Evolutionary conservation across 2,113 vertebrate genomes (phyloP).

Genomic region (Diadophis punctatus): DNA sequence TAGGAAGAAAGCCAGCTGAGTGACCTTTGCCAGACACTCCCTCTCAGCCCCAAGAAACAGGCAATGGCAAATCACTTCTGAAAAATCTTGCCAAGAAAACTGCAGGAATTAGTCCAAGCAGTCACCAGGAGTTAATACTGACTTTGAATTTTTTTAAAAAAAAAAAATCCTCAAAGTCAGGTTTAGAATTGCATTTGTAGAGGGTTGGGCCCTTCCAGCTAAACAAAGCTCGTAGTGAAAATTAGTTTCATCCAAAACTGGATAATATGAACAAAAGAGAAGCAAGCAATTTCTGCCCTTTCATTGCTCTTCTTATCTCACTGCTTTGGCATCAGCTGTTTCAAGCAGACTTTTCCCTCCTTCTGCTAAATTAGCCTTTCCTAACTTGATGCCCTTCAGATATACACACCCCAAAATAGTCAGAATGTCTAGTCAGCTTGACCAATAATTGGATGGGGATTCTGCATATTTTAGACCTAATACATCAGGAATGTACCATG

Average conservation of each 20-base stretch:
- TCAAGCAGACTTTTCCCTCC: background rate
- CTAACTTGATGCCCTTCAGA: background rate
- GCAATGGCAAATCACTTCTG: background rate
- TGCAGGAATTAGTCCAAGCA: background rate
- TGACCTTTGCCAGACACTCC: background rate
- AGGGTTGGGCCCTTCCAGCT: background rate
- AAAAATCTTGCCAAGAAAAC: background rate
- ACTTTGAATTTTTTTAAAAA: no score
- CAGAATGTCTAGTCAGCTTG: background rate
- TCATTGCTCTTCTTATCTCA: background rate
- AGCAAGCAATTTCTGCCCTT: background rate
- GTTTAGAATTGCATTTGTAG: background rate
- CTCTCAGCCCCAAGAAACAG: background rate
- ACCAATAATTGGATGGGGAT: background rate
- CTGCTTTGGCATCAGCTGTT: background rate
- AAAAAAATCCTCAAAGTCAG: background rate
- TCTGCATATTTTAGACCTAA: background rate
- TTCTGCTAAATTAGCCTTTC: background rate
- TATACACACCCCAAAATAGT: background rate
- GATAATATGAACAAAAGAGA: background rate
- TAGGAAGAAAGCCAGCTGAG: background rate
- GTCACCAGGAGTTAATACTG: background rate
- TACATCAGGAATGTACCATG: background rate
- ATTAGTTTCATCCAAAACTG: background rate
- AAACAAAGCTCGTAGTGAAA: background rate